These are phyloP conservation scores for Augochlorella aurata DNA, from an alignment of 2,888 invertebrate species.

Conservation along the genomic window DNA sequence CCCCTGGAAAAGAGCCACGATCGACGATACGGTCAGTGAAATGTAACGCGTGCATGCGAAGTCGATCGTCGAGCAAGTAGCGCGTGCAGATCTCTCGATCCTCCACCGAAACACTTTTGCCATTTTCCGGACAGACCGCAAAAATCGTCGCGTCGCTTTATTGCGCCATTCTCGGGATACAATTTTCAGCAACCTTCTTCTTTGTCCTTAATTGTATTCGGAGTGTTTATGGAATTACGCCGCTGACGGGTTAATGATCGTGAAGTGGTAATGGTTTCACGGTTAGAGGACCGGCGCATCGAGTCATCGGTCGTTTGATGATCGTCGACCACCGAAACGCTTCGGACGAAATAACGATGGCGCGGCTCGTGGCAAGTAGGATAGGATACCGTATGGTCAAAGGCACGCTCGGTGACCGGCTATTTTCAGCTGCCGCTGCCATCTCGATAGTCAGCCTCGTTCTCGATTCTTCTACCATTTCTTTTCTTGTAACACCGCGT, in stretches of 20 bases:
- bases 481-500: not conserved
- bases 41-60: slow-evolving; percentile 4
- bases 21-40: slow-evolving; percentile 22
- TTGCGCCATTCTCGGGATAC: too few species aligned
- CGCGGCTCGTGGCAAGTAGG: slow-evolving; percentile 67
- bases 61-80: slow-evolving; percentile 27
- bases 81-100: slow-evolving; percentile 26
- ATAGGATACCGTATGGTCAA: slow-evolving; percentile 70
- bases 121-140: not conserved
- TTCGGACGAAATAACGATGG: slow-evolving; percentile 67
- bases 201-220: not conserved
- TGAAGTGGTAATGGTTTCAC: not conserved
- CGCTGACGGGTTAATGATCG: not conserved
- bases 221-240: not conserved
- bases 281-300: not conserved
- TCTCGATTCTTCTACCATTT: not conserved
- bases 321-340: slow-evolving; percentile 61
- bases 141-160: too few species aligned
- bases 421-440: slow-evolving; percentile 45
- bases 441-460: slow-evolving; percentile 7
- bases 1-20: slow-evolving; percentile 30
- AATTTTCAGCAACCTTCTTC: too few species aligned
- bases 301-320: slow-evolving; percentile 13
- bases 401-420: slow-evolving; percentile 65
- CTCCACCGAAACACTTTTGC: slow-evolving; percentile 37